Evolutionary conservation across 2,888 invertebrate species (phyloP).

Genomic region (Lysandra bellargus): DNA sequence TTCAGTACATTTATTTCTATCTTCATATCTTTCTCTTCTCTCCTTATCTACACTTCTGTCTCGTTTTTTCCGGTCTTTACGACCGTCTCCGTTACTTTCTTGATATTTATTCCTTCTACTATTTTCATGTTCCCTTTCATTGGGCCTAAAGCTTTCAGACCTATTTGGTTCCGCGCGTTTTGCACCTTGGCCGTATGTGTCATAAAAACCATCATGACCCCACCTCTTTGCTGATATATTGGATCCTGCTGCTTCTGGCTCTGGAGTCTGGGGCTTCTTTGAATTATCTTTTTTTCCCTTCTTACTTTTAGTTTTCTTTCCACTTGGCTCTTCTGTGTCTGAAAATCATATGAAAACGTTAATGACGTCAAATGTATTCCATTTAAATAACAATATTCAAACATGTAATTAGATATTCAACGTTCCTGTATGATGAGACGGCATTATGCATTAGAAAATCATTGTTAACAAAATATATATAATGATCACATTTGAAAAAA

Average conservation of each 20-base stretch:
- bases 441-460: no score
- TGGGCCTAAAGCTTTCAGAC: constrained; percentile 48
- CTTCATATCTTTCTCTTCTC: constrained; percentile 30
- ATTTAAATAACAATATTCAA: background rate
- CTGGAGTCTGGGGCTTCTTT: constrained; percentile 50
- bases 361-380: background rate
- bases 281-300: constrained; percentile 54
- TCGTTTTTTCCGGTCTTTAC: constrained; percentile 35
- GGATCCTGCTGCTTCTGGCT: constrained; percentile 40
- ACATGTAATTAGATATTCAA: background rate
- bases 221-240: constrained; percentile 56
- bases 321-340: constrained; percentile 57
- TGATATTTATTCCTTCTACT: constrained; percentile 37
- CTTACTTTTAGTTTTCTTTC: constrained; percentile 51
- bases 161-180: constrained; percentile 52
- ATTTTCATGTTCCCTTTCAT: constrained; percentile 40
- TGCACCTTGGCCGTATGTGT: constrained; percentile 68
- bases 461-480: no score
- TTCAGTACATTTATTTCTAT: constrained; percentile 25
- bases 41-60: constrained; percentile 23
- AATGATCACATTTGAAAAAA: background rate
- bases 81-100: constrained; percentile 35
- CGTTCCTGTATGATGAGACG: no score
- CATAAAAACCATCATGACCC: constrained; percentile 74
- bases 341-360: constrained; percentile 38